Conservation (phyloP, 2,797 vertebrate species). For the Coranthus polyacanthus region DNA sequence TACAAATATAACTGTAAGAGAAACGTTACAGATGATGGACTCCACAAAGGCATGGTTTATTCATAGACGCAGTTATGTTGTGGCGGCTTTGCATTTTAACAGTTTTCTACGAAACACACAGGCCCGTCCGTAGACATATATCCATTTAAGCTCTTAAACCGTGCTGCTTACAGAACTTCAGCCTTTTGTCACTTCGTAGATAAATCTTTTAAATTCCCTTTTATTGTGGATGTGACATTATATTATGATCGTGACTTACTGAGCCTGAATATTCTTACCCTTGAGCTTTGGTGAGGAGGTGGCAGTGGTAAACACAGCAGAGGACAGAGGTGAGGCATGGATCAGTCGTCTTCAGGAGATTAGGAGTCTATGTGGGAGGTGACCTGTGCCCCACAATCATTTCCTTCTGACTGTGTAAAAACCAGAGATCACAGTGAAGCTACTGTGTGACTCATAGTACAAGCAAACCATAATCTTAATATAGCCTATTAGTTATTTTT, state of each 20-base stretch:
- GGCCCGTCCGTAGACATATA: not conserved
- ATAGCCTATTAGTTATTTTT: not conserved
- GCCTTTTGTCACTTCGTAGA: not conserved
- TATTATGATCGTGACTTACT: not conserved
- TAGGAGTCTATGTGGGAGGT: not conserved
- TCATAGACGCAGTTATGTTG: not conserved
- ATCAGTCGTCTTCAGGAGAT: too few species aligned
- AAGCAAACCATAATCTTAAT: slow-evolving; percentile 4
- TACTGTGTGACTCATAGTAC: slow-evolving; percentile 1
- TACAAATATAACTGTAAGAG: too few species aligned
- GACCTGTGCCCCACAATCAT: not conserved
- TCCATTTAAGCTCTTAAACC: too few species aligned
- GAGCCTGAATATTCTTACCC: too few species aligned
- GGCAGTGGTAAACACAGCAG: not conserved
- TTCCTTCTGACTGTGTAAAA: too few species aligned
- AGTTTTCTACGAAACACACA: not conserved
- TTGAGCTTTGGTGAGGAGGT: not conserved
- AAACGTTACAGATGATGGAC: slow-evolving; percentile 6
- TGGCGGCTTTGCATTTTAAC: not conserved
- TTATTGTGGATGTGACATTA: not conserved
- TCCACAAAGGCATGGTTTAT: not conserved
- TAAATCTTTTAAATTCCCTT: too few species aligned
- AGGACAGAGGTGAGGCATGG: slow-evolving; percentile 15
- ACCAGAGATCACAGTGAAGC: too few species aligned
- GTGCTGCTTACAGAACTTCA: not conserved